Conservation (phyloP, 1,140 invertebrate genomes). For the Penaeus chinensis region DNA sequence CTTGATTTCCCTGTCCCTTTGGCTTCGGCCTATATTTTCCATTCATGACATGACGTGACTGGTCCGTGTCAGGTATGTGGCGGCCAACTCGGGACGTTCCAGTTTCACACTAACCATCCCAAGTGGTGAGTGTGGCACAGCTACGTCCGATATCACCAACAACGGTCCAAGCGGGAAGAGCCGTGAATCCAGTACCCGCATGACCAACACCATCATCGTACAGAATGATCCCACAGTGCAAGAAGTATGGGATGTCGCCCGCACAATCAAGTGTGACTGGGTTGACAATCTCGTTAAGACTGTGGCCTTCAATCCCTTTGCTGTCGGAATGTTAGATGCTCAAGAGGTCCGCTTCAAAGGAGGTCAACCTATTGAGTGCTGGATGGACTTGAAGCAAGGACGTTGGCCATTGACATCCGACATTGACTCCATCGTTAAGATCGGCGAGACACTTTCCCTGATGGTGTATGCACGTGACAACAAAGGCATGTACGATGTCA, state of each 20-base stretch:
- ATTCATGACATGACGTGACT: constrained; percentile 51
- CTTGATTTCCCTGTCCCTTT: background rate
- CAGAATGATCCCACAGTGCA: constrained; percentile 63
- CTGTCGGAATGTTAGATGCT: constrained; percentile 79
- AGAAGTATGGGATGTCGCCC: constrained; percentile 73
- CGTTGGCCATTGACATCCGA: constrained; percentile 80
- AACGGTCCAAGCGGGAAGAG: constrained; percentile 13
- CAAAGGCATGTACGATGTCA: constrained; percentile 75
- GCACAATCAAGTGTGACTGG: constrained; percentile 74
- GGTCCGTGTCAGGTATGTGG: constrained; percentile 57
- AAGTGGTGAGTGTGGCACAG: constrained; percentile 47
- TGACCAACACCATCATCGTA: constrained; percentile 64
- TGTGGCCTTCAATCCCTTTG: constrained; percentile 77
- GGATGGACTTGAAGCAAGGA: constrained; percentile 82
- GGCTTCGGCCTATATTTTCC: background rate
- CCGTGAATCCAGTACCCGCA: constrained; percentile 44
- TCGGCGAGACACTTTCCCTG: constrained; percentile 78
- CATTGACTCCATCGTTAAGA: constrained; percentile 76
- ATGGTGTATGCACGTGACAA: constrained; percentile 79
- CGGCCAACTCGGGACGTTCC: constrained; percentile 41
- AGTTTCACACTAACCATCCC: constrained; percentile 49
- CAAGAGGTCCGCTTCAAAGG: constrained; percentile 75
- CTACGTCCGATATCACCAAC: constrained; percentile 28
- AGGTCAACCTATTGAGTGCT: constrained; percentile 77
- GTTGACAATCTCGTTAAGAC: constrained; percentile 69